phyloP scores from a whole-genome alignment of 1,140 invertebrate species.

The Ceratina australensis region DNA sequence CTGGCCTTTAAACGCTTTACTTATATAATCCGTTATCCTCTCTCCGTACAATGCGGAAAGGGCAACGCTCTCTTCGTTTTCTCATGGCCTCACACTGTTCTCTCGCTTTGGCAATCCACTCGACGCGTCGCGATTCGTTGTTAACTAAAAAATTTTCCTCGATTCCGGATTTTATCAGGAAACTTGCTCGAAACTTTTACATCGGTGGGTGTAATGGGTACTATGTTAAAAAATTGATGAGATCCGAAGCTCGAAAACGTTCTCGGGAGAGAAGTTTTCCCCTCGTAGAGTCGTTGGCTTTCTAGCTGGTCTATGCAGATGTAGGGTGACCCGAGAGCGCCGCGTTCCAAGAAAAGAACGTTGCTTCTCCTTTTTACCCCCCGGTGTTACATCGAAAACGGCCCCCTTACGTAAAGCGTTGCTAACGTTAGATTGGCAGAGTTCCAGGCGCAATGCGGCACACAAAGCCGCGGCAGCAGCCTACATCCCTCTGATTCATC shows the following conservation, averaged over 20 bases:
- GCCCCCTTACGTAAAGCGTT: slow-evolving; percentile 47
- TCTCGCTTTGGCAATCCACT: no score
- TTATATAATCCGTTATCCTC: slow-evolving; percentile 6
- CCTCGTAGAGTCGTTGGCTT: no score
- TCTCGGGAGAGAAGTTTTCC: no score
- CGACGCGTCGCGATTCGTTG: background rate
- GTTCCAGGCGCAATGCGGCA: slow-evolving; percentile 73
- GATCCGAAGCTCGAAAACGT: no score
- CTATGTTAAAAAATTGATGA: no score
- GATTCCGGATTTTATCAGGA: background rate
- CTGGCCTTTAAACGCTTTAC: background rate
- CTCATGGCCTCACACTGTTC: background rate
- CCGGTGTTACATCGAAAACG: slow-evolving; percentile 14
- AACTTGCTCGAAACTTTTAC: no score
- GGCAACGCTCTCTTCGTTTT: background rate
- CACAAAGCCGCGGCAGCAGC: slow-evolving; percentile 40
- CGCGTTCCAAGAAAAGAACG: background rate
- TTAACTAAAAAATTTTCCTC: background rate
- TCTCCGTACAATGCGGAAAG: background rate
- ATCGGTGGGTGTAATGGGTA: no score
- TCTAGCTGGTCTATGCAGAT: no score
- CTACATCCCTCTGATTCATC: slow-evolving; percentile 20
- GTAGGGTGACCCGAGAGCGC: background rate
- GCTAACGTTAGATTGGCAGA: slow-evolving; percentile 63
- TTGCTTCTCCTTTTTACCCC: background rate